These are phyloP conservation scores for Lytechinus pictus DNA, from an alignment of 35 echinoderm and acorn worm species.

Conservation along the genomic window DNA sequence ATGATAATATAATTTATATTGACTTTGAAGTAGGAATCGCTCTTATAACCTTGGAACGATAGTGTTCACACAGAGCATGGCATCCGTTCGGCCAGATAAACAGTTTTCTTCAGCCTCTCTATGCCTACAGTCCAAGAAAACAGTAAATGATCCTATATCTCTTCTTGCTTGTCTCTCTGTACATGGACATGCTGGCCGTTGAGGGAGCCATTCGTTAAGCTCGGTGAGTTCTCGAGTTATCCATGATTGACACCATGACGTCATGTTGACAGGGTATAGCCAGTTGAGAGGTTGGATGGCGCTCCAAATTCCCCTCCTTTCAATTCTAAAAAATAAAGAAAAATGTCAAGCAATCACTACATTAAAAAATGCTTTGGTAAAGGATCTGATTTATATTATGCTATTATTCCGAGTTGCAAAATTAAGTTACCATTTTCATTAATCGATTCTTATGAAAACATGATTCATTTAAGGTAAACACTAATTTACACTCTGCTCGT, in stretches of 20 bases:
- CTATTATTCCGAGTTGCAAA: no score
- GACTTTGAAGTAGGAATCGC: no score
- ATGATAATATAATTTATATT: no score
- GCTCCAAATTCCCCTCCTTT: not conserved
- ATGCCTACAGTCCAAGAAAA: not conserved
- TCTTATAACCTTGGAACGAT: not conserved
- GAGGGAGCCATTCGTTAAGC: not conserved
- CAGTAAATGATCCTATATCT: not conserved
- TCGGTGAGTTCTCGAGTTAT: not conserved
- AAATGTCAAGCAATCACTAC: no score
- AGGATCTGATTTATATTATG: no score
- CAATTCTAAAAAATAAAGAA: not conserved
- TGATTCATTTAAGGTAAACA: no score
- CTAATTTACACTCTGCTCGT: no score
- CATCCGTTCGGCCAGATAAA: not conserved
- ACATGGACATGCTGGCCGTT: not conserved
- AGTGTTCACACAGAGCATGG: not conserved
- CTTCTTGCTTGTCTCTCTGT: not conserved
- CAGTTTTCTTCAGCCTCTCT: not conserved
- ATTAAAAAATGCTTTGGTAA: no score
- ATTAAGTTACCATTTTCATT: no score
- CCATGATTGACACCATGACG: not conserved
- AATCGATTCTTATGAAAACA: no score
- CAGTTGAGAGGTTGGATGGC: not conserved
- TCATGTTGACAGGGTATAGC: not conserved